Conservation (phyloP, 1,140 invertebrate genomes). For the Heterodera schachtii region DNA sequence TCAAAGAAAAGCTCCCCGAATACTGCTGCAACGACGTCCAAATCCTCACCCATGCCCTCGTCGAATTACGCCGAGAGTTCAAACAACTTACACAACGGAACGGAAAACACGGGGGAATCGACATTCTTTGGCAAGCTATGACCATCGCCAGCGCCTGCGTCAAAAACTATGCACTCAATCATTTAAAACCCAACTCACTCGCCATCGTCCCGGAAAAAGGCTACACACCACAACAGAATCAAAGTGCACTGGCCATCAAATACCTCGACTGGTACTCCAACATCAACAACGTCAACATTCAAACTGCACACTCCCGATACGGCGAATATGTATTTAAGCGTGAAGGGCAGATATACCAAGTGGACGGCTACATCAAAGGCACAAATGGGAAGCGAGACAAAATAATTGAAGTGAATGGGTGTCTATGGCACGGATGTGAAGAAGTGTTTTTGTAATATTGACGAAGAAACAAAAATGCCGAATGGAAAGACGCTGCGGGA, state of each 20-base stretch:
- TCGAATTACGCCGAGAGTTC: not conserved
- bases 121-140: slow-evolving; percentile 9
- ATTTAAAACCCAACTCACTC: not conserved
- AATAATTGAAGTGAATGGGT: too few relatives aligned
- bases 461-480: too few relatives aligned
- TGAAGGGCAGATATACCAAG: too few relatives aligned
- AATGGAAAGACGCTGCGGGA: too few relatives aligned
- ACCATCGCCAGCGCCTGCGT: slow-evolving; percentile 4
- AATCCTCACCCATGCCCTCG: not conserved
- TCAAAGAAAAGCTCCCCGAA: not conserved
- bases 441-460: too few relatives aligned
- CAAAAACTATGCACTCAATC: not conserved
- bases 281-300: not conserved
- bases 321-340: not conserved
- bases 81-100: not conserved
- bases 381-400: too few relatives aligned
- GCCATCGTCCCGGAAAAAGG: slow-evolving; percentile 11
- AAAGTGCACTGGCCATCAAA: slow-evolving; percentile 11
- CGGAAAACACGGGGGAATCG: not conserved
- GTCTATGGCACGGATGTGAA: too few relatives aligned
- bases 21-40: slow-evolving; percentile 7
- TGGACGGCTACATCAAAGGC: too few relatives aligned
- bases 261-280: slow-evolving; percentile 11
- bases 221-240: not conserved
- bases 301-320: not conserved